phyloP scores from a whole-genome alignment of 2,113 vertebrate genomes.

The Syrmaticus mikado region DNA sequence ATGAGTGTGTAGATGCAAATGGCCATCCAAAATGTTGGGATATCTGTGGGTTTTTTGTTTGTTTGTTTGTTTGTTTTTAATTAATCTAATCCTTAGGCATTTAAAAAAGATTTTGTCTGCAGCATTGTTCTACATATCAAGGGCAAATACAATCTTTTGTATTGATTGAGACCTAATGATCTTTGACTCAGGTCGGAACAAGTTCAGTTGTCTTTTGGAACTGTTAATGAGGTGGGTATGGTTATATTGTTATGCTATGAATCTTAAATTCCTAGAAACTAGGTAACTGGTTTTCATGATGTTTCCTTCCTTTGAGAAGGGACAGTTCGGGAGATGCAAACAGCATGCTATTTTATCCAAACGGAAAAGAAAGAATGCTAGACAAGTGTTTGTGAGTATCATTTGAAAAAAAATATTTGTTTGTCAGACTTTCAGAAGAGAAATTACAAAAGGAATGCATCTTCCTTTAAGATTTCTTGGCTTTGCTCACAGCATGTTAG shows the following conservation, averaged over 20 bases:
- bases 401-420: background rate
- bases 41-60: background rate
- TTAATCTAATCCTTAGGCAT: background rate
- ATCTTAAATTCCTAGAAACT: background rate
- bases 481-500: background rate
- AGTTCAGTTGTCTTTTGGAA: background rate
- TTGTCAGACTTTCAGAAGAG: background rate
- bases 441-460: background rate
- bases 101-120: background rate
- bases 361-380: background rate
- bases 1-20: background rate
- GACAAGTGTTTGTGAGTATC: background rate
- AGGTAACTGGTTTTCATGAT: background rate
- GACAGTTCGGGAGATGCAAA: background rate
- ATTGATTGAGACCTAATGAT: background rate
- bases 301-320: background rate
- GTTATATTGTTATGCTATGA: background rate
- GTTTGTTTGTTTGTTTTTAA: background rate
- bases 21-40: background rate
- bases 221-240: accelerated
- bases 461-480: background rate
- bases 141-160: background rate
- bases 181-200: background rate
- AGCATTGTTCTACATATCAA: background rate
- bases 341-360: background rate